Base-by-base conservation (phyloP, 1,140 invertebrate genomes). In the Caenorhabditis latens region DNA sequence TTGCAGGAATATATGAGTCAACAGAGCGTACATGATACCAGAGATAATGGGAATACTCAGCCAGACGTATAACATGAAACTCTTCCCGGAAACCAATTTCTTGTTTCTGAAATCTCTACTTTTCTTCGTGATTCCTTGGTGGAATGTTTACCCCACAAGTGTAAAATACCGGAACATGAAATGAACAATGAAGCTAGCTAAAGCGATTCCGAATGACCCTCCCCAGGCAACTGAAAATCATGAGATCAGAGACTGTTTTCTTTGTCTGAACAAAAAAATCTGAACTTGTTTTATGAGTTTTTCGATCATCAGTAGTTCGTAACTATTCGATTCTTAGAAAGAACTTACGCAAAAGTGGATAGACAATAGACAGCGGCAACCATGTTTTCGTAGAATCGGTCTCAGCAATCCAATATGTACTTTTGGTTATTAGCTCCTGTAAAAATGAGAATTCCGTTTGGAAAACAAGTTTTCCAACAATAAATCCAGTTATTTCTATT, bases 121-220 rank as follows among this genome's bases (percentile, higher is more conserved):
- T 63, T 32, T 32, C 8, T 40, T 21, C 2, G 0, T 13, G 8
- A 63, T 11, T 63, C 2, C 11, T 32, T n/a, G 0, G n/a, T 9
- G 7, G 32, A n/a, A n/a, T n/a, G 4, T 63, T 63, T 32, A 63
- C 61, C 61, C 61, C 14, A 63, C 14, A 13, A 63, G 21, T 32
- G 61, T 40, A 5, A 63, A 63, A 63, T 63, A 63, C 5, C 61
- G 21, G 24, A 63, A 63, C 61, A 63, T 63, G 61, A 63, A 63
- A 63, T 63, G 61, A 1, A 63, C 61, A 11, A 63, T 40, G 21
- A 63, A 63, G 14, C 61, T 63, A 11, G 61, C 61, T 9, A 63
- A 40, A 32, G 61, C 61, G 24, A 63, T 63, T 32, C 61, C 61
- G 24, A 63, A 63, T 21, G 61, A 63, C 11, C 61, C 61, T 63